phyloP scores from a whole-genome alignment of 2,797 vertebrate species.

The Rachycentron canadum region DNA sequence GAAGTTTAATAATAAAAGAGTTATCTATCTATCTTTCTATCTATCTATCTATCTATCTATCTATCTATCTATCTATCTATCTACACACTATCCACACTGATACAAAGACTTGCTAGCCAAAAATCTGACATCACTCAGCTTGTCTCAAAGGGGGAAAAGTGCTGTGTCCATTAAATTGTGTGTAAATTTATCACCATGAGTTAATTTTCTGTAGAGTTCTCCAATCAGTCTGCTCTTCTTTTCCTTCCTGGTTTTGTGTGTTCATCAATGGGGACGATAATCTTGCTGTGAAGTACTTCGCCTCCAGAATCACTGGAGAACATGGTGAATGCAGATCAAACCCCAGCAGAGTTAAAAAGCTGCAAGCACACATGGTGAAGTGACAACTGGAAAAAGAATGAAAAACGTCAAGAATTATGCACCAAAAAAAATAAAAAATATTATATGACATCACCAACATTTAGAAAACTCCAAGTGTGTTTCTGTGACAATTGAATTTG shows the following conservation, averaged over 20 bases:
- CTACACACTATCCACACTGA: too few relatives aligned
- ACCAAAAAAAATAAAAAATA: too few relatives aligned
- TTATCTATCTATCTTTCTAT: too few relatives aligned
- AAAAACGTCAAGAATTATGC: too few relatives aligned
- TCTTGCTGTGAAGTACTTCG: constrained; percentile 23
- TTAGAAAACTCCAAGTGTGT: too few relatives aligned
- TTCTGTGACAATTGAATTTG: too few relatives aligned
- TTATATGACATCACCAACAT: too few relatives aligned
- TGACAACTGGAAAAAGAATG: neutral
- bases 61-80: neutral
- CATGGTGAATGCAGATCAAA: constrained; percentile 41
- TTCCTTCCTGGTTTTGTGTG: constrained; percentile 4
- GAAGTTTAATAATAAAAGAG: constrained; percentile 16
- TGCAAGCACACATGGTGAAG: constrained; percentile 42
- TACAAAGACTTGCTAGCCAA: neutral
- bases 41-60: too few relatives aligned
- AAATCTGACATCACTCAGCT: neutral
- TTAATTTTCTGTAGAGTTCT: constrained; percentile 13
- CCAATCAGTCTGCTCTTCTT: neutral
- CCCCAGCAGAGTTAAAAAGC: constrained; percentile 51
- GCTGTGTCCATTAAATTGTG: neutral
- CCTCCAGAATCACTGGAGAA: constrained; percentile 48
- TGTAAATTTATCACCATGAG: neutral
- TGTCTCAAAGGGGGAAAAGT: neutral
- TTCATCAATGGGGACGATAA: constrained; percentile 23